A percentile compares a stretch with the other conserved stretches of the same genome.
Evolutionary conservation across 2,888 invertebrate species (phyloP).

Genomic region (Ormyrus labotus): DNA sequence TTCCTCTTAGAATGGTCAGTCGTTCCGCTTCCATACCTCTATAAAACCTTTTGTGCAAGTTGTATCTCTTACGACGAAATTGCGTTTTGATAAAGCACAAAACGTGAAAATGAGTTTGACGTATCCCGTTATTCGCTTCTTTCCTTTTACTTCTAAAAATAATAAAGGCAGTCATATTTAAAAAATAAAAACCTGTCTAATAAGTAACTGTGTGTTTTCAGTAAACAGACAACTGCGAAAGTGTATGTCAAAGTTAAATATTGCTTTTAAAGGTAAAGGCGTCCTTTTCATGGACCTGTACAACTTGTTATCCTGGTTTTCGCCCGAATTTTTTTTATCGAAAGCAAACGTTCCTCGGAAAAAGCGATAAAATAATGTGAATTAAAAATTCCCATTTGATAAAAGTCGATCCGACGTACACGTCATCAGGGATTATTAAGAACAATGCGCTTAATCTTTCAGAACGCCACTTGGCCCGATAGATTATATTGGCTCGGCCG

Average conservation of each 20-base stretch:
- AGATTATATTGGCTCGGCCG: constrained; percentile 23
- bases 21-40: constrained; percentile 60
- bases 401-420: neutral
- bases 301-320: no score
- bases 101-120: neutral
- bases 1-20: constrained; percentile 60
- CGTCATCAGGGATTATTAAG: constrained; percentile 19
- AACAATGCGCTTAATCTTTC: constrained; percentile 50
- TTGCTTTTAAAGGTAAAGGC: no score
- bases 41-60: constrained; percentile 63
- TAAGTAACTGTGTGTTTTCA: no score
- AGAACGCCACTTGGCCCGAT: constrained; percentile 2
- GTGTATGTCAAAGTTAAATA: no score
- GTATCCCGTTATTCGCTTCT: neutral
- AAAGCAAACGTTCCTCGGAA: constrained; percentile 31
- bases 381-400: constrained; percentile 35
- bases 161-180: neutral
- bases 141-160: neutral
- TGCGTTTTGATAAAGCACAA: constrained; percentile 56
- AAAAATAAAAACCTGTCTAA: constrained; percentile 52
- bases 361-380: constrained; percentile 19
- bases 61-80: constrained; percentile 65
- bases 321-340: no score
- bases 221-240: no score
- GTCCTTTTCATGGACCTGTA: no score